Conservation (phyloP, 2,113 vertebrate species). For the Tragelaphus strepsiceros region DNA sequence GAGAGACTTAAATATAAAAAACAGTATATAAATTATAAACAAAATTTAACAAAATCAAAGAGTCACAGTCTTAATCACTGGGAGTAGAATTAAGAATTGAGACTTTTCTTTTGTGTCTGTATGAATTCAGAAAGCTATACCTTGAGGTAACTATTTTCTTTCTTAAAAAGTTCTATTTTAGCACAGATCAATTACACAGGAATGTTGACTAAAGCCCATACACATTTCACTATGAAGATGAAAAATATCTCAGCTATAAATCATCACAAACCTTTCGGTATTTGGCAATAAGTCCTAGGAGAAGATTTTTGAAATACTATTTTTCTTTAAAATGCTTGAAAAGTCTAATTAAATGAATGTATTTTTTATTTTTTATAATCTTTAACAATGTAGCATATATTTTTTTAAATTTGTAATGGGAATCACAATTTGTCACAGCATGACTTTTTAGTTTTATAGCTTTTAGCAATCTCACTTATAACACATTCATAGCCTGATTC, state of each 20-base stretch:
- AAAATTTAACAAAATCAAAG: background rate
- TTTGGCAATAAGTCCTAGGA: background rate
- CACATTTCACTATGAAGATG: background rate
- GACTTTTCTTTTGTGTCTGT: background rate
- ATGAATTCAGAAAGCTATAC: background rate
- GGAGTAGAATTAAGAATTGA: background rate
- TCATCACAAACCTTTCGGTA: background rate
- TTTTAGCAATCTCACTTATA: slow-evolving; percentile 36
- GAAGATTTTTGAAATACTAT: background rate
- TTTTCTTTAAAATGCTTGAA: slow-evolving; percentile 20
- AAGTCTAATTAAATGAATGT: slow-evolving; percentile 3
- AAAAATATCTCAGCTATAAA: background rate
- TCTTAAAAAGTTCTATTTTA: slow-evolving; percentile 11
- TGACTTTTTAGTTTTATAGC: slow-evolving; percentile 20
- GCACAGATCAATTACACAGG: background rate
- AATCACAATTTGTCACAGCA: slow-evolving; percentile 2
- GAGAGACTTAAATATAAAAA: background rate
- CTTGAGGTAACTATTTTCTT: background rate
- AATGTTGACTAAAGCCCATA: background rate
- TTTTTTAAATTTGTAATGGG: slow-evolving; percentile 15
- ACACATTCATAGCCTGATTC: slow-evolving; percentile 37
- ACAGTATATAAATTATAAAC: background rate
- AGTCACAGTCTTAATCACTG: background rate
- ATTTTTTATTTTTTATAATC: background rate
- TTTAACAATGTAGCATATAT: background rate